Base-by-base conservation (phyloP, 2,797 vertebrate genomes). In the Schizopygopsis pylzovi region DNA sequence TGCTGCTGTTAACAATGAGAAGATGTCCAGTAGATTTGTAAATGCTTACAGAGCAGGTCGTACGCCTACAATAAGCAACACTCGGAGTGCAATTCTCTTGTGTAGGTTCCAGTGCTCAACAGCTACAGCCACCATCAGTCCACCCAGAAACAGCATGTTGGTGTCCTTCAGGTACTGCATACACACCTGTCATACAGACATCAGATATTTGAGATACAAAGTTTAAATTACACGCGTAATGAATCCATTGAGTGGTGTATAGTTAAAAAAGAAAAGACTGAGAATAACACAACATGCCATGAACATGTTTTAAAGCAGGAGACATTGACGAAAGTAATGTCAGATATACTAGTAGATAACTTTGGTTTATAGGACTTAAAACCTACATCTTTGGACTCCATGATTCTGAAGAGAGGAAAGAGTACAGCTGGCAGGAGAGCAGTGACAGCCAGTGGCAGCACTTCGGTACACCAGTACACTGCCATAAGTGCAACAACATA, bases 151-250 rank as follows among this genome's bases (percentile, higher is more conserved):
- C 87, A 99, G 95, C 97, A 99, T 97, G 92, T 97, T 98, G 71
- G 97, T 98, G 92, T 97, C 97, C 92, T 97, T 98, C 93, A 99
- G 93, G 92, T 99, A 99, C 94, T 99, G 97, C 93, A 96, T 92
- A 47, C 97, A 98, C 72, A 99, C 98, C 98, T 99, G 92, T 79
- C 37, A 81, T 65, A 81, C 77, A 90, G 52, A 61, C 37, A 37
- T 75, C 0, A 18, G n/a, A 76, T 18, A 82, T 12, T 22, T 82
- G 28, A 56, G 39, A 81, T 52, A 28, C 45, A 56, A 33, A 56
- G 16, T 71, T 71, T 70, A 9, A 16, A 47, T 54, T 28, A 49
- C 25, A 79, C 16, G 25, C 13, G 28, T 28, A 61, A 79, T 63
- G 8, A 79, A 25, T 41, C 7, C 37, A 67, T 8, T 67, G 15